Evolutionary conservation across 1,140 invertebrate species (phyloP).

Genomic region (Dinothrombium tinctorium): DNA sequence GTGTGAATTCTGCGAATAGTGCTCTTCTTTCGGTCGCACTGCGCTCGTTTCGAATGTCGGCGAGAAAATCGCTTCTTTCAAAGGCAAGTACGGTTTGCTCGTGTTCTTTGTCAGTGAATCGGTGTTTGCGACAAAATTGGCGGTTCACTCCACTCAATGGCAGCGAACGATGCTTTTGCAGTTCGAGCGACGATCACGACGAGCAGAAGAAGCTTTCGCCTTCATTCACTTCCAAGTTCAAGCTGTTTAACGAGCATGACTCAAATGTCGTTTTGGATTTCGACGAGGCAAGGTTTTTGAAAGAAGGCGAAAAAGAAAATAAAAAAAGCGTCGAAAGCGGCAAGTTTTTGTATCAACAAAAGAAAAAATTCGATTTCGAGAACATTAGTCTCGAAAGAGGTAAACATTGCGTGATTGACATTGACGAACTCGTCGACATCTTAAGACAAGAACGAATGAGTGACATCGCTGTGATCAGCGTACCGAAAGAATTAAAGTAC

Average conservation of each 20-base stretch:
- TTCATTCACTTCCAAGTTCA: no score
- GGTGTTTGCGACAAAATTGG: no score
- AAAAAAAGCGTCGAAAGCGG: neutral
- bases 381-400: slow-evolving; percentile 26
- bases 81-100: no score
- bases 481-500: slow-evolving; percentile 49
- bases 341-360: neutral
- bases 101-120: no score
- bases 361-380: neutral
- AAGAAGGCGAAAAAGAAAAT: neutral
- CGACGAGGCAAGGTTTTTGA: neutral
- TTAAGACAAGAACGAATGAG: slow-evolving; percentile 46
- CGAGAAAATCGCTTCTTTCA: no score
- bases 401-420: slow-evolving; percentile 49
- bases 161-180: no score
- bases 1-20: no score
- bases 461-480: slow-evolving; percentile 51
- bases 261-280: neutral
- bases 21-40: no score
- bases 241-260: neutral
- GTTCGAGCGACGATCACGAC: no score
- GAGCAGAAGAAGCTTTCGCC: no score
- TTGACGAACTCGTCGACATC: slow-evolving; percentile 55
- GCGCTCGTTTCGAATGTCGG: no score
- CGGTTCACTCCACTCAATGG: no score